phyloP scores from a whole-genome alignment of 2,888 invertebrate species.

The Stegana nigrithorax region DNA sequence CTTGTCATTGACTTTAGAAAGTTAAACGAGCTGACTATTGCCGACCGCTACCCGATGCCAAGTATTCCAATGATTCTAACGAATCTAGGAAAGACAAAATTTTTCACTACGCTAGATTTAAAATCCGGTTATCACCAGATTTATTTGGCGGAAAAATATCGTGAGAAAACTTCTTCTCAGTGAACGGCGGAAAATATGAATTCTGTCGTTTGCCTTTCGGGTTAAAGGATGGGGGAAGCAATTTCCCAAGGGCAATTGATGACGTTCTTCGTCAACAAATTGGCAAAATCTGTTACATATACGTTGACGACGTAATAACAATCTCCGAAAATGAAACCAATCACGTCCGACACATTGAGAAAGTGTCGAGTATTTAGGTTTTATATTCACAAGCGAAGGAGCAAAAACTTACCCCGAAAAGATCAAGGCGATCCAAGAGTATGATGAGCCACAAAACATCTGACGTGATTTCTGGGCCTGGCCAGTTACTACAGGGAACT shows the following conservation, averaged over 20 bases:
- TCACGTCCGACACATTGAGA: no score
- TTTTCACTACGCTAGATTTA: constrained; percentile 62
- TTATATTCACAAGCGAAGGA: no score
- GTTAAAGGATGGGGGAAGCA: constrained; percentile 64
- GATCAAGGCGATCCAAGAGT: no score
- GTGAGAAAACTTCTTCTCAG: constrained; percentile 62
- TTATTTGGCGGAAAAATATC: constrained; percentile 43
- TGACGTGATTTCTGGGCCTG: no score
- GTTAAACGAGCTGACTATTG: constrained; percentile 61
- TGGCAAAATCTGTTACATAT: constrained; percentile 34
- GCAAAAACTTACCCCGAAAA: no score
- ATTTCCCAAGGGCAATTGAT: constrained; percentile 45
- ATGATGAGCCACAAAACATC: no score
- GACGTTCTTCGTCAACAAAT: constrained; percentile 32
- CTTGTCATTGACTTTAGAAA: constrained; percentile 63
- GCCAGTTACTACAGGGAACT: no score
- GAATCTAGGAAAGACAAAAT: constrained; percentile 57
- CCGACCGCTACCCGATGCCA: constrained; percentile 58
- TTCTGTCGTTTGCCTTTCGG: constrained; percentile 62
- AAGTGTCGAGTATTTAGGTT: no score
- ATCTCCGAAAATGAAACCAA: constrained; percentile 62
- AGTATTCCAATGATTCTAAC: constrained; percentile 62
- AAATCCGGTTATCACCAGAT: constrained; percentile 65
- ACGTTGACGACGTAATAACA: constrained; percentile 36
- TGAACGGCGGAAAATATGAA: constrained; percentile 56